Conservation (phyloP, 1,140 invertebrate genomes). For the Tenebrio molitor region DNA sequence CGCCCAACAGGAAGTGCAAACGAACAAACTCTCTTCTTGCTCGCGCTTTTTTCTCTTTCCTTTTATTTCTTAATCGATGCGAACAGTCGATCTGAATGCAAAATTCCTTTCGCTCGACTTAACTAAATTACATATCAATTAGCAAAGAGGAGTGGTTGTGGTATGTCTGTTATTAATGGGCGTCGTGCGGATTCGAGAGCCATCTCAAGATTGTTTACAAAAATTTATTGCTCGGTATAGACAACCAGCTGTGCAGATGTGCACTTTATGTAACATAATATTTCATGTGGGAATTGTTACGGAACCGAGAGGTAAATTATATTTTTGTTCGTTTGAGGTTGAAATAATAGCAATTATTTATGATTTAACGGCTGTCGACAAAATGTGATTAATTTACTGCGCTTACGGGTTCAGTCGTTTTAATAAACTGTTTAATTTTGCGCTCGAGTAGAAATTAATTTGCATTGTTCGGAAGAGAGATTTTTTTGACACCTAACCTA, state of each 20-base stretch:
- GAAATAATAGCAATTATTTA: too few species aligned
- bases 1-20: constrained; percentile 42
- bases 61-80: neutral
- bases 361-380: too few species aligned
- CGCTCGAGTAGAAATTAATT: neutral
- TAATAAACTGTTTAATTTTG: neutral
- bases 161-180: neutral
- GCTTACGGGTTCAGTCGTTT: too few species aligned
- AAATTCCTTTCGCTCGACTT: constrained; percentile 1
- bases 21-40: constrained; percentile 14
- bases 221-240: constrained; percentile 21
- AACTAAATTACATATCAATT: constrained; percentile 2
- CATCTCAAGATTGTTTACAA: neutral
- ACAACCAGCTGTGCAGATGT: constrained; percentile 33
- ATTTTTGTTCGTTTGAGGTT: neutral
- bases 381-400: too few species aligned
- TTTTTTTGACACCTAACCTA: too few species aligned
- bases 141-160: neutral
- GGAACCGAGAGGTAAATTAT: neutral
- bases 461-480: too few species aligned
- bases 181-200: neutral
- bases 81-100: neutral
- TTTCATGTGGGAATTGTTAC: neutral
- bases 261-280: constrained; percentile 28
- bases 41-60: constrained; percentile 3